Percentiles rank a stretch among this genome's conserved stretches.
phyloP scores from a whole-genome alignment of 2,113 vertebrate species.

The Rattus rattus region DNA sequence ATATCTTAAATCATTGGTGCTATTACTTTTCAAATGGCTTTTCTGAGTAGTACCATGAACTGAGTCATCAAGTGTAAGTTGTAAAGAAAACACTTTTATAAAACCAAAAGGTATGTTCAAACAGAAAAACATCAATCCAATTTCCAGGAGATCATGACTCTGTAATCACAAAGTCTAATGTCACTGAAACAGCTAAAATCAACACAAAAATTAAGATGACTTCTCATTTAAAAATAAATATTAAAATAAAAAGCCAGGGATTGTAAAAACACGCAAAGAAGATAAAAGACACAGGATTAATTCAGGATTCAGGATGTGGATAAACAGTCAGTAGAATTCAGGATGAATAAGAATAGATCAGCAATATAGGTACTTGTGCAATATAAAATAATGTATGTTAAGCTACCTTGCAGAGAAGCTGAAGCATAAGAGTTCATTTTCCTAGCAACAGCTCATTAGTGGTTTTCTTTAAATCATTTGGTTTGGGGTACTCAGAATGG shows the following conservation, averaged over 20 bases:
- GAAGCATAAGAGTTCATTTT: neutral
- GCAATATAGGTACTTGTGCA: neutral
- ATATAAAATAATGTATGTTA: neutral
- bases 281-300: neutral
- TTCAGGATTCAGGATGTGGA: neutral
- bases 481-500: neutral
- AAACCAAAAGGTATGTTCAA: neutral
- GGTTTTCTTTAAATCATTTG: neutral
- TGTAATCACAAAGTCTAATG: too few relatives aligned
- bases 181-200: too few relatives aligned
- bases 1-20: too few relatives aligned
- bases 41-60: neutral
- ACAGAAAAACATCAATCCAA: neutral
- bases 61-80: neutral
- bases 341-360: neutral
- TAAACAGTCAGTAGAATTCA: too few relatives aligned
- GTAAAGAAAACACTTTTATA: neutral
- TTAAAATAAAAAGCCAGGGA: neutral
- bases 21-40: neutral
- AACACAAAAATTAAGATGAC: too few relatives aligned
- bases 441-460: neutral
- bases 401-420: neutral
- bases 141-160: too few relatives aligned
- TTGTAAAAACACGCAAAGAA: neutral
- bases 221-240: neutral